Percentiles rank a stretch among this genome's conserved stretches.
These are phyloP conservation scores for Alsophila aescularia DNA, from an alignment of 2,888 invertebrate species.

Conservation along the genomic window DNA sequence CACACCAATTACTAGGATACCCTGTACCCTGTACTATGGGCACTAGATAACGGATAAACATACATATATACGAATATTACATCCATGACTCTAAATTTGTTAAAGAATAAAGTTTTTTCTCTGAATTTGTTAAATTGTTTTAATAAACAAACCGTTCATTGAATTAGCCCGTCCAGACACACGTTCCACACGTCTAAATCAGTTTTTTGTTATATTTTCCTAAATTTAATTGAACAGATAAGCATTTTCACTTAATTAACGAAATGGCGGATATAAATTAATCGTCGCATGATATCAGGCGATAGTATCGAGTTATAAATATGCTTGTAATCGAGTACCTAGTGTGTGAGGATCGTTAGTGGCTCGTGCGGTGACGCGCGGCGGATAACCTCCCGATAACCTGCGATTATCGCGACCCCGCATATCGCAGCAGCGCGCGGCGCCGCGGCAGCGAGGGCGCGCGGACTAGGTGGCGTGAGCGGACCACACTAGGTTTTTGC, in stretches of 20 bases:
- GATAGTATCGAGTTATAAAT: neutral
- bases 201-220: slow-evolving; percentile 13
- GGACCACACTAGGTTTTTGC: slow-evolving; percentile 25
- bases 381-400: slow-evolving; percentile 40
- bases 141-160: too few relatives aligned
- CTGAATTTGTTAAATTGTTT: too few relatives aligned
- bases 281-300: neutral
- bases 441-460: slow-evolving; percentile 2
- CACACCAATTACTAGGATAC: too few relatives aligned
- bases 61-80: too few relatives aligned
- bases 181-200: neutral
- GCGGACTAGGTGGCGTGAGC: neutral
- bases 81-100: too few relatives aligned
- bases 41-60: too few relatives aligned
- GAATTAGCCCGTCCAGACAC: too few relatives aligned
- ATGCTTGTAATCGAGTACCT: neutral
- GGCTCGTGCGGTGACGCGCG: slow-evolving; percentile 55
- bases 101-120: too few relatives aligned
- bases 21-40: too few relatives aligned
- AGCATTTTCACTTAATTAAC: slow-evolving; percentile 40
- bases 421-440: slow-evolving; percentile 16
- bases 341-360: slow-evolving; percentile 32
- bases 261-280: slow-evolving; percentile 24
- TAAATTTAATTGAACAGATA: slow-evolving; percentile 26
- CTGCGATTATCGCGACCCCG: slow-evolving; percentile 30